Conservation (phyloP, 2,888 invertebrate genomes). For the Papilio protenor region DNA sequence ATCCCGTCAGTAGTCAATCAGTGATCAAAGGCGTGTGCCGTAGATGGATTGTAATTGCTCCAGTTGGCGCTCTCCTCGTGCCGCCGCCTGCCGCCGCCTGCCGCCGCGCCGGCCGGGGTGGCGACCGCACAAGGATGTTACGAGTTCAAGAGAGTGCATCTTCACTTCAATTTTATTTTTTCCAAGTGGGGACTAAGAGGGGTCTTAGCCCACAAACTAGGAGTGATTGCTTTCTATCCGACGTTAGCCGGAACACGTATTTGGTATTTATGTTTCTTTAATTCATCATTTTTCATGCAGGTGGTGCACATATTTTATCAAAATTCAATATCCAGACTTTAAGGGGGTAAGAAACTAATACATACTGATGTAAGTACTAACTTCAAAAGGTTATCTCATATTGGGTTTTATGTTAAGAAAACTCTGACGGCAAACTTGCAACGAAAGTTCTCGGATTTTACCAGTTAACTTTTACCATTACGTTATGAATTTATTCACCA, state of each 20-base stretch:
- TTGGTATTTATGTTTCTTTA: neutral
- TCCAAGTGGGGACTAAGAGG: no score
- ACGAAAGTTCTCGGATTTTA: neutral
- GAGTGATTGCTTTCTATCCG: slow-evolving; percentile 7
- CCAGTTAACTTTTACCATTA: neutral
- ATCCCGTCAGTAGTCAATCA: slow-evolving; percentile 26
- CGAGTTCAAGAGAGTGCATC: slow-evolving; percentile 26
- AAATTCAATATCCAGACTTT: neutral
- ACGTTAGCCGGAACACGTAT: neutral
- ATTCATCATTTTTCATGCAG: neutral
- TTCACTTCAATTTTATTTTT: slow-evolving; percentile 15
- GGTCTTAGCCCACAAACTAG: neutral
- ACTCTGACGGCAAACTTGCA: neutral
- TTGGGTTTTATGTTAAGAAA: neutral
- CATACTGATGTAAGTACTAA: no score
- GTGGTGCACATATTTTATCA: neutral
- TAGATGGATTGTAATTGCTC: slow-evolving; percentile 28
- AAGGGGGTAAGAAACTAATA: neutral
- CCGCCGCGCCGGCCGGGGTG: slow-evolving; percentile 34
- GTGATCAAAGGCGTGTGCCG: slow-evolving; percentile 17
- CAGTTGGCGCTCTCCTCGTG: slow-evolving; percentile 25
- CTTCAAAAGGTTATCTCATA: neutral
- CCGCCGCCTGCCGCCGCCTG: no score
- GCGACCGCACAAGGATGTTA: slow-evolving; percentile 34
- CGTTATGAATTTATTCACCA: neutral